Evolutionary conservation across 2,113 vertebrate species (phyloP), one percentile per base, ranked within the genome.

Genomic region (Melanostigma gelatinosum): DNA sequence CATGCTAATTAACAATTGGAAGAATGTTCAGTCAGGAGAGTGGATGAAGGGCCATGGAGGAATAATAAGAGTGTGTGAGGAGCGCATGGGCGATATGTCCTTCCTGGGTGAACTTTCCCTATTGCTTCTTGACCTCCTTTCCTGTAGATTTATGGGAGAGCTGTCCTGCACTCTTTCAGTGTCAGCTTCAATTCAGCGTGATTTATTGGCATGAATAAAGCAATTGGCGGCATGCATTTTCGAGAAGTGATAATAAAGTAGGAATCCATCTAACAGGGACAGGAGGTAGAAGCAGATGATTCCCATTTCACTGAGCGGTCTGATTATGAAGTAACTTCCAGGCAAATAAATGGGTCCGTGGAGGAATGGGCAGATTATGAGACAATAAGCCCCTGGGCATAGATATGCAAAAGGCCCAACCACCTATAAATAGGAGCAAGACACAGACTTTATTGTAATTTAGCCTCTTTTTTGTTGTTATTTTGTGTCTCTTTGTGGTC

Each of bases 171-270:
- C 72, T 63, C 67, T 48, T 77, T 82, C 76, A 86, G 36, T 75
- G 75, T 85, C 77, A 70, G 12, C 71, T 34, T 72, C 80, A 72
- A 15, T 88, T 67, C 77, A 52, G 3, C 27, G 13, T 62, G 48
- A 82, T 86, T 82, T 86, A 90, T 74, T 63, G 75, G 70, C 29
- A 58, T 80, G 79, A 66, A 74, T 83, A 80, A 80, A 77, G 72
- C 76, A 83, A 40, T 36, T 11, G 32, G 57, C 24, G 24, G 52
- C 27, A 12, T 89, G 69, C 55, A 77, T 71, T 81, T 62, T 55
- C 42, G 65, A 79, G 57, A 67, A 75, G 22, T 48, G 18, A 66
- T 62, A 63, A 66, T 58, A 52, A 36, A 78, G 68, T 38, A 22
- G 60, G 22, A 65, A 70, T 60, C 58, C 32, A 75, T 79, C 36